Evolutionary conservation across 2,113 vertebrate species (phyloP), one percentile per base, ranked within the genome.

Genomic region (Halichoerus grypus): DNA sequence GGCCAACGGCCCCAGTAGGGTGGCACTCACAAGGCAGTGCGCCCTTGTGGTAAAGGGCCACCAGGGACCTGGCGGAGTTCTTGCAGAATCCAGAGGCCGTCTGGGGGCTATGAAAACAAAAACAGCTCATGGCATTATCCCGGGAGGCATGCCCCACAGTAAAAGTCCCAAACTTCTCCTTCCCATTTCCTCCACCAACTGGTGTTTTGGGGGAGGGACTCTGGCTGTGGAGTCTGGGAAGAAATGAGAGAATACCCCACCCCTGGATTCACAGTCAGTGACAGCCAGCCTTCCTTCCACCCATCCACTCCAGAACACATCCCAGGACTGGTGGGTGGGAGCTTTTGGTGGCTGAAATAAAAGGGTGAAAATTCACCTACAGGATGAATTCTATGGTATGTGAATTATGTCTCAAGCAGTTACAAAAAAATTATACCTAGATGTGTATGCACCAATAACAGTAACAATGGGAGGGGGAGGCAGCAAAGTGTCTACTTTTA

Each of bases 21-120:
- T 99, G 99, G 92, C 99, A 99, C 42, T 97, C 83, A 85, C 99
- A 99, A 0, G 99, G 99, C 92, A 99, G 97, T 22, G 99, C 99
- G 0, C 99, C 99, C 0, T 99, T 67, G 19, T 99, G 99, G 97
- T 99, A 99, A 96, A 98, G 99, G 39, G 99, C 99, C 57, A 98
- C 99, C 33, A 99, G 98, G 1, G 99, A 99, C 94, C 97, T 99
- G 14, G 98, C 98, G 0, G 99, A 99, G 81, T 99, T 98, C 97
- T 96, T 99, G 97, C 99, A 99, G 98, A 99, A 99, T 97, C 97
- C 91, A 0, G 99, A 99, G 7, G 99, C 99, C 8, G 85, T 97
- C 87, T 97, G 98, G 21, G 97, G 98, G 97, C 99, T 99, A 97
- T 39, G 77, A 97, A 97, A 79, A 92, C 77, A 98, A 94, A 98